Percentiles rank a stretch among this genome's conserved stretches.
Conservation (phyloP, 2,113 vertebrate genomes). For the Thymallus thymallus region DNA sequence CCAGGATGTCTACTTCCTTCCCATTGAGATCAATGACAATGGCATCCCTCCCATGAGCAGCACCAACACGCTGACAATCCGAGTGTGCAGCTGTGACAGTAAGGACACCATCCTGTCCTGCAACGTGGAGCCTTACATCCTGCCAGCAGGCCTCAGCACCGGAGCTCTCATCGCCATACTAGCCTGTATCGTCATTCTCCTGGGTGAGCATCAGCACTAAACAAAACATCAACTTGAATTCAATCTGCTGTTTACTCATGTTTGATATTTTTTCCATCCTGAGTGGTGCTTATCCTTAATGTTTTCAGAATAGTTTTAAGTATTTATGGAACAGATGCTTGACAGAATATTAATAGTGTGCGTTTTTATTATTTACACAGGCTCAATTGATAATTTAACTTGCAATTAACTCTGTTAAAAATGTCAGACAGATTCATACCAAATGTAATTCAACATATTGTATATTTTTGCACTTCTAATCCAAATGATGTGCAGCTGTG, state of each 20-base stretch:
- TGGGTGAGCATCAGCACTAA: conserved; percentile 75
- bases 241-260: background rate
- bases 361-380: background rate
- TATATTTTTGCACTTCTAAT: background rate
- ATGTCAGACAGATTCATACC: background rate
- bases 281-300: background rate
- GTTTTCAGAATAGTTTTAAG: conserved; percentile 2
- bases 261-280: background rate
- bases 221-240: background rate
- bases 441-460: background rate
- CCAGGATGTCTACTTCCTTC: conserved; percentile 88
- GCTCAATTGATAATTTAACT: too few relatives aligned
- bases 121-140: conserved; percentile 85
- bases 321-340: conserved; percentile 24
- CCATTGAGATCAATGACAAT: conserved; percentile 90
- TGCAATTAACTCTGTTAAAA: background rate
- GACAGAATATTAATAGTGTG: conserved; percentile 14
- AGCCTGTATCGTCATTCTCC: conserved; percentile 92
- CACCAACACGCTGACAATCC: conserved; percentile 90
- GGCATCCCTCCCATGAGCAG: conserved; percentile 86
- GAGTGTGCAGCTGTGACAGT: conserved; percentile 90
- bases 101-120: conserved; percentile 84
- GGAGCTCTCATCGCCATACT: conserved; percentile 94
- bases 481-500: background rate
- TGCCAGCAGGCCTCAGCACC: conserved; percentile 90